Base-by-base conservation (phyloP, 2,888 invertebrate species). In the Hemistola chrysoprasaria region DNA sequence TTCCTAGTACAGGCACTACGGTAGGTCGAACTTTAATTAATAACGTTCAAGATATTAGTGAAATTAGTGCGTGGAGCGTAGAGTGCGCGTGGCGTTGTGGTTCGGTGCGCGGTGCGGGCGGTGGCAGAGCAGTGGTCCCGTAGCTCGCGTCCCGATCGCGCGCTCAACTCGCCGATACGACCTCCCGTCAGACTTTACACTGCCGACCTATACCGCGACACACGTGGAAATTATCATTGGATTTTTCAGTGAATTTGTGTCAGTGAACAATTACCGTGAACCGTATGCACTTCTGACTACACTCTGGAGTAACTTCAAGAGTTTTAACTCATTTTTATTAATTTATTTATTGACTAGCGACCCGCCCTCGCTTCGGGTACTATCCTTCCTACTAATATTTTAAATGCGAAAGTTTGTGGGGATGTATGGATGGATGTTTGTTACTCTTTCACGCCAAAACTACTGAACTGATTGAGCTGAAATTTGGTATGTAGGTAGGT, bases 81-180 rank as follows among this genome's bases (percentile, higher is more conserved):
- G 53, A 58, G 60, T 65, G 71, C 70, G 73, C 71, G 63, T 59
- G 53, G 62, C 62, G 5, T 6, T 60, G 57, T 62, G 59, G 58
- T 51, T 53, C 55, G 40, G 53, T 41, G 67, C 59, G 64, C 60
- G 62, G 57, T 53, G 58, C 53, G 50, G 56, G 50, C 62, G 60
- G 60, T n/a, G n/a, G n/a, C n/a, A n/a, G n/a, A n/a, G n/a, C 86
- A 87, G 87, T 86, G 80, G 69, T 66, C 66, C 60, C 60, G 55
- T 57, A 70, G 72, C 76, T 66, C 67, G 78, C 83, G 73, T 46
- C 64, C 68, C 59, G 81, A 68, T 39, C 65, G 69, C 82, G 75
- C 80, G 83, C 71, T 59, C 8, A 21, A 20, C 53, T 52, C 35
- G 50, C 45, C 40, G n/a, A n/a, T n/a, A n/a, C n/a, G n/a, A n/a